phyloP scores from a whole-genome alignment of 2,113 vertebrate species.

The Holacanthus passer region DNA sequence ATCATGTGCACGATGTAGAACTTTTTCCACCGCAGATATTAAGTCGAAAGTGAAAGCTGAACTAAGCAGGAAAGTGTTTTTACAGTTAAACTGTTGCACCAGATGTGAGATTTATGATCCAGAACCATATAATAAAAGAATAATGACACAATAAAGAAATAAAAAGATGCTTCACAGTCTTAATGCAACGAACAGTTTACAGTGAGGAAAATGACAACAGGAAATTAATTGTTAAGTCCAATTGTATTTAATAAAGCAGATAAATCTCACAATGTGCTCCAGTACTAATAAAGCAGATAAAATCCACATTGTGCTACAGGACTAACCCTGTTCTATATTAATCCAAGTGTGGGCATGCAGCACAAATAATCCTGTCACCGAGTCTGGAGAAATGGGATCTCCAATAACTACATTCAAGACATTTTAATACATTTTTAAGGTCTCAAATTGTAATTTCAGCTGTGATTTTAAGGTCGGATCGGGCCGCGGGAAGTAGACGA shows the following conservation, averaged over 20 bases:
- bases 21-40: background rate
- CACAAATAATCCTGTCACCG: constrained; percentile 45
- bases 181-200: background rate
- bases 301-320: constrained; percentile 34
- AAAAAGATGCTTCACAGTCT: constrained; percentile 4
- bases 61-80: background rate
- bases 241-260: constrained; percentile 37
- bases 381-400: constrained; percentile 41
- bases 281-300: constrained; percentile 49
- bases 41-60: background rate
- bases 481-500: constrained; percentile 15
- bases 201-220: background rate
- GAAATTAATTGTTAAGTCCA: background rate
- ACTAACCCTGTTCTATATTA: constrained; percentile 34
- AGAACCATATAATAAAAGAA: constrained; percentile 16
- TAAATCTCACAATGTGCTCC: constrained; percentile 30
- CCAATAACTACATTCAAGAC: constrained; percentile 47
- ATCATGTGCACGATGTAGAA: no score
- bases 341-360: constrained; percentile 26
- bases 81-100: background rate
- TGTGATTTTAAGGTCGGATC: constrained; percentile 37
- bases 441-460: constrained; percentile 40
- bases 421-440: constrained; percentile 42
- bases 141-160: constrained; percentile 18
- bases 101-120: constrained; percentile 29